Base-by-base conservation (phyloP, 2,113 vertebrate species). In the Melanocharis versteri region DNA sequence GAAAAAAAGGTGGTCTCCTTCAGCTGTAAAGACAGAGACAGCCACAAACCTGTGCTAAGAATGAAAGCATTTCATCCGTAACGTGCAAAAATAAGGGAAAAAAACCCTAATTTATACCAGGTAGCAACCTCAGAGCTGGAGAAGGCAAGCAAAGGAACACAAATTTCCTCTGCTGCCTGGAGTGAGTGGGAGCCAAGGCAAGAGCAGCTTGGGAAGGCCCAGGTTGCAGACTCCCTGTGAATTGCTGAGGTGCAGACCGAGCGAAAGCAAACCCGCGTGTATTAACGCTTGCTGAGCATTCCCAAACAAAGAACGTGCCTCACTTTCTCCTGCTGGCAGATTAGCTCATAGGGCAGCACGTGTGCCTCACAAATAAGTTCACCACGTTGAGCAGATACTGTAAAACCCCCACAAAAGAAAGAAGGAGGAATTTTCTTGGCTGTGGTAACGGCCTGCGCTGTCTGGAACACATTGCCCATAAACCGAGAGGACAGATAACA, bases 381-480 rank as follows among this genome's bases (percentile, higher is more conserved):
- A 51, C 10, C 51, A 56, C 42, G 1, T 10, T 1, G 4, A 89
- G 23, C 30, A 85, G 51, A 56, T 17, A 7, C 50, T 5, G 6
- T 19, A 50, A 70, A 92, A 83, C 6, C 13, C 17, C 75, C 20
- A 18, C 15, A 33, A 48, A 69, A 71, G 10, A 39, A 35, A 83
- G 62, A 42, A 62, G 44, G 57, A 58, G n/a, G n/a, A n/a, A n/a
- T n/a, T n/a, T 81, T 94, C 64, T 81, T 82, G 57, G 73, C 83
- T 65, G 21, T 19, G 4, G 2, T 21, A 26, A 20, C 1, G 11
- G 64, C 60, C 71, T 75, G 19, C n/a, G 4, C 12, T 44, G 33
- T 40, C 54, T 89, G 89, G 66, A 83, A 66, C 37, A 65, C 37
- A 13, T 23, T 70, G 72, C 44, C 81, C 86, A 37, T 51, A 65